A percentile compares a stretch with the other conserved stretches of the same genome.
These are phyloP conservation scores for Phyllotreta cruciferae DNA, from an alignment of 2,888 invertebrate species.

Conservation along the genomic window DNA sequence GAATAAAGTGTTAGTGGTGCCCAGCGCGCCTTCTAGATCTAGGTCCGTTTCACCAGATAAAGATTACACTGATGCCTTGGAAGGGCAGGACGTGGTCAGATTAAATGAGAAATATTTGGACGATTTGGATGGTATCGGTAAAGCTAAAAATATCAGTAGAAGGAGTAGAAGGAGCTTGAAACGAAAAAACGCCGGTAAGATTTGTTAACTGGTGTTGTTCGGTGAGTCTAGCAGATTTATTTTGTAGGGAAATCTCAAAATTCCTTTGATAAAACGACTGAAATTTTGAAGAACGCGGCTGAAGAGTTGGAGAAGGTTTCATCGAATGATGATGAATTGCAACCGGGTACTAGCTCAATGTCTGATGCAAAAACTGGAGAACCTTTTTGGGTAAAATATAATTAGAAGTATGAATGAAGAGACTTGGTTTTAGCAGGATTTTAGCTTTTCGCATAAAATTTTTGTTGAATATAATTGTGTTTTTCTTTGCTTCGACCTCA, in stretches of 20 bases:
- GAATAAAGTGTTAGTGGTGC: slow-evolving; percentile 41
- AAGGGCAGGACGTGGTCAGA: slow-evolving; percentile 9
- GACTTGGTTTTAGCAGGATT: slow-evolving; percentile 22
- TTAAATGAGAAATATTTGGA: slow-evolving; percentile 59
- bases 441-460: slow-evolving; percentile 20
- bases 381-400: slow-evolving; percentile 46
- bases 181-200: slow-evolving; percentile 36
- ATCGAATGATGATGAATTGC: not conserved
- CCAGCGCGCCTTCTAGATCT: slow-evolving; percentile 34
- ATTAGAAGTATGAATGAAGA: slow-evolving; percentile 30
- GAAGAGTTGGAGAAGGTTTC: slow-evolving; percentile 32
- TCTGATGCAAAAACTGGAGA: slow-evolving; percentile 38
- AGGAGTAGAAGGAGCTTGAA: slow-evolving; percentile 40
- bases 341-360: slow-evolving; percentile 14
- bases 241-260: slow-evolving; percentile 20
- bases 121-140: slow-evolving; percentile 72
- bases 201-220: not conserved
- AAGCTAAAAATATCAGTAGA: slow-evolving; percentile 45
- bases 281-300: slow-evolving; percentile 29
- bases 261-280: slow-evolving; percentile 24
- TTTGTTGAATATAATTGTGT: not conserved
- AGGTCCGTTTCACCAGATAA: slow-evolving; percentile 29
- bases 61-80: not conserved
- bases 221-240: not conserved
- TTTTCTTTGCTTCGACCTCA: not conserved